Conservation (phyloP, 2,888 invertebrate genomes). For the Neuroscelio doddi region DNA sequence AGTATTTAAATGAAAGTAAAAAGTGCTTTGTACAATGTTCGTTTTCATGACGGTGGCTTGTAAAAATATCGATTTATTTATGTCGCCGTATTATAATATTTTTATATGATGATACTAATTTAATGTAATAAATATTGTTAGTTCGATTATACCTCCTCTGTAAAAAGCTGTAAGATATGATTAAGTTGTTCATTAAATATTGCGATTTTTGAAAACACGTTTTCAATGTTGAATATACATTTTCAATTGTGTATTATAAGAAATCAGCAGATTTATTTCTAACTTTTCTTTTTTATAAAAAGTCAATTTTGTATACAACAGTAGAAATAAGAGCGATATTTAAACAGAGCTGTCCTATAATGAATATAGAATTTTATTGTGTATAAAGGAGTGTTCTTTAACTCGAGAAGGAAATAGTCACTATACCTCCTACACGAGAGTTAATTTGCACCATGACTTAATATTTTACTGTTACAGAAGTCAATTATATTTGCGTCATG, state of each 20-base stretch:
- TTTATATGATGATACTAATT: conserved; percentile 66
- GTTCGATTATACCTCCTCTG: conserved; percentile 62
- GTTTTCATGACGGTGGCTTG: conserved; percentile 62
- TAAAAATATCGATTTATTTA: conserved; percentile 70
- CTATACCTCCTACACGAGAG: conserved; percentile 64
- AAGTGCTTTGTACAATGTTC: conserved; percentile 64
- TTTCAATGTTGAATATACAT: no score
- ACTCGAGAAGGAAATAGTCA: conserved; percentile 66
- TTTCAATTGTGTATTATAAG: conserved; percentile 61
- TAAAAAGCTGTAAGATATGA: conserved; percentile 68
- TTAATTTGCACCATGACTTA: conserved; percentile 59
- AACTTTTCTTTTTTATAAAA: conserved; percentile 53
- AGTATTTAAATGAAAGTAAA: conserved; percentile 59
- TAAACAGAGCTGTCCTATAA: conserved; percentile 56
- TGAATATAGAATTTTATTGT: conserved; percentile 57
- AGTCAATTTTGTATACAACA: conserved; percentile 66
- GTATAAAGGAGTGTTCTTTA: conserved; percentile 59
- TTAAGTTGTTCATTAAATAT: conserved; percentile 49
- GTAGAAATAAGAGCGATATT: conserved; percentile 58
- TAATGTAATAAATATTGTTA: conserved; percentile 62
- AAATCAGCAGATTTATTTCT: conserved; percentile 49
- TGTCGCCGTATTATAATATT: conserved; percentile 63
- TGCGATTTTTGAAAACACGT: conserved; percentile 51
- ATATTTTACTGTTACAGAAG: conserved; percentile 57
- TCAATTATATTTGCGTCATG: conserved; percentile 62